Conservation (phyloP, 2,797 vertebrate genomes). For the Hephaestus fuliginosus region DNA sequence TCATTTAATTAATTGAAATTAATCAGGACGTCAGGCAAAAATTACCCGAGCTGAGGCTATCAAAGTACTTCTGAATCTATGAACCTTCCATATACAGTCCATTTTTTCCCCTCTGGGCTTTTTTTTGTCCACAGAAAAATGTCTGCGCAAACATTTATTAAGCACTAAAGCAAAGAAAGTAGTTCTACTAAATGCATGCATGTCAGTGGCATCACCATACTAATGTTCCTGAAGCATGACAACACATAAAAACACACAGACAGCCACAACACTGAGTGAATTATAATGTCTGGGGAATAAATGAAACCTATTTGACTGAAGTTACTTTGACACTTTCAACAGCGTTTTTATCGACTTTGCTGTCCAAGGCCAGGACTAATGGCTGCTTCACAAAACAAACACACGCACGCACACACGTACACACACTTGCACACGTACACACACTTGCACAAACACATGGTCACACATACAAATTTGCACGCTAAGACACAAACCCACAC, state of each 20-base stretch:
- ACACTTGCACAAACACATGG: conserved; percentile 32
- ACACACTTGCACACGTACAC: conserved; percentile 10
- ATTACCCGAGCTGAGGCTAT: neutral
- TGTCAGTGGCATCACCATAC: conserved; percentile 24
- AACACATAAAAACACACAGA: conserved; percentile 44
- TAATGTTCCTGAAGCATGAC: conserved; percentile 41
- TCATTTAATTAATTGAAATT: conserved; percentile 58
- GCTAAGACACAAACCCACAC: conserved; percentile 40
- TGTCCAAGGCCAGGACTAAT: conserved; percentile 62
- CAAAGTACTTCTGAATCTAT: conserved; percentile 17
- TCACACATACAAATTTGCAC: conserved; percentile 34
- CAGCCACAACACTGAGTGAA: conserved; percentile 35
- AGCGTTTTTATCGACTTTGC: conserved; percentile 58
- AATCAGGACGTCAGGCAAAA: conserved; percentile 34
- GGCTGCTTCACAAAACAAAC: conserved; percentile 49
- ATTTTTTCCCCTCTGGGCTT: neutral
- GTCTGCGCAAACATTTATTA: conserved; percentile 18
- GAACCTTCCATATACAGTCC: neutral
- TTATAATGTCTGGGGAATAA: conserved; percentile 54
- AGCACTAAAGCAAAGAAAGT: conserved; percentile 7
- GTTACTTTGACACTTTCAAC: conserved; percentile 61
- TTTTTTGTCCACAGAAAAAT: neutral
- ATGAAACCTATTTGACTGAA: conserved; percentile 53
- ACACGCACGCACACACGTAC: conserved; percentile 22
- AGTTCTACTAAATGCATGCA: conserved; percentile 27